Conservation (phyloP, 2,888 invertebrate species). For the Teleiodes luculella region DNA sequence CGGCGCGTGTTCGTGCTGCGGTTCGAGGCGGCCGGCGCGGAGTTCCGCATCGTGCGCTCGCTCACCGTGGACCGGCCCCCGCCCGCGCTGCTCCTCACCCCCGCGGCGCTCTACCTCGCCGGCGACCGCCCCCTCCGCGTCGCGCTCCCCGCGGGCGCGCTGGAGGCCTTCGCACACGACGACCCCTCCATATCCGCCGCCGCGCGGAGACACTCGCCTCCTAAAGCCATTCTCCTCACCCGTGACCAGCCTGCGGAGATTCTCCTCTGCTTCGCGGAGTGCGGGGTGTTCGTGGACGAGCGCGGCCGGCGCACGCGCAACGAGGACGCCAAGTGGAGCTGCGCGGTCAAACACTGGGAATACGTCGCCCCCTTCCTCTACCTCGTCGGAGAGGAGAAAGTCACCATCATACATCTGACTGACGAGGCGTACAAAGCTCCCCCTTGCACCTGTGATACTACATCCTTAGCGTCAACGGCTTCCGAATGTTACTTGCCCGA, state of each 20-base stretch:
- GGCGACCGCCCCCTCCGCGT: constrained; percentile 92
- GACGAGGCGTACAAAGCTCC: constrained; percentile 63
- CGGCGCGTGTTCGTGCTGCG: constrained; percentile 80
- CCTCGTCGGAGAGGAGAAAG: constrained; percentile 80
- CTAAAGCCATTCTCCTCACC: constrained; percentile 81
- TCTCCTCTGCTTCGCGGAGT: constrained; percentile 91
- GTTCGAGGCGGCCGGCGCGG: constrained; percentile 77
- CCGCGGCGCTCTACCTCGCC: constrained; percentile 85
- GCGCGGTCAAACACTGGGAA: constrained; percentile 87
- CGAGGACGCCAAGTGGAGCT: constrained; percentile 89
- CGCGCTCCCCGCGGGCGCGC: constrained; percentile 83
- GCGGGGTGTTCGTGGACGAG: constrained; percentile 92
- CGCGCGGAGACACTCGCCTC: constrained; percentile 82
- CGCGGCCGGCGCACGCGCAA: constrained; percentile 86
- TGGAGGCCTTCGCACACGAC: constrained; percentile 85
- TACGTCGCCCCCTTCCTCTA: constrained; percentile 88
- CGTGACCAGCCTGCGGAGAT: constrained; percentile 79
- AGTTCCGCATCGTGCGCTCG: constrained; percentile 82
- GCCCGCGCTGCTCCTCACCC: constrained; percentile 86
- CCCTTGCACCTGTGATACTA: constrained; percentile 65
- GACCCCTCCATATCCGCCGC: constrained; percentile 84
- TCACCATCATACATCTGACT: constrained; percentile 55
- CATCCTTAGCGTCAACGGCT: constrained; percentile 52
- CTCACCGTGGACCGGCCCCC: constrained; percentile 83
- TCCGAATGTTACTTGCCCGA: constrained; percentile 60